Conservation (phyloP, 2,888 invertebrate genomes). For the Watsonalla cultraria region DNA sequence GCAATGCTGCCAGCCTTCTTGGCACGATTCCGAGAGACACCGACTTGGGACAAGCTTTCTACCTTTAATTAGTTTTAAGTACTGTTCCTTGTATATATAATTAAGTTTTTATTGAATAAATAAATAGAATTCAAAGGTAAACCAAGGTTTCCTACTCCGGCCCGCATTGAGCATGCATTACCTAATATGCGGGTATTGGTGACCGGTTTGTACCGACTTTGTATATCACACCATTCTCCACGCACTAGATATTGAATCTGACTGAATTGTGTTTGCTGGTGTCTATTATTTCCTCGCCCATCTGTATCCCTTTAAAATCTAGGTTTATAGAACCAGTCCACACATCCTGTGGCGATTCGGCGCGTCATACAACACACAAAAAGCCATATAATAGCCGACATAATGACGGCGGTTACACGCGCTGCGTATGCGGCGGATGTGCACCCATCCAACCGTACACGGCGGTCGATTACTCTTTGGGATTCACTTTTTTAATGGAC, state of each 20-base stretch:
- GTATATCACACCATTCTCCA: neutral
- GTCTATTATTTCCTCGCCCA: neutral
- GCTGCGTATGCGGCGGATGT: conserved; percentile 44
- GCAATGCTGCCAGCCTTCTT: too few species aligned
- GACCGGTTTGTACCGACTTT: conserved; percentile 8
- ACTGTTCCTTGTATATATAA: too few species aligned
- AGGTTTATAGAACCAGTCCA: conserved; percentile 35
- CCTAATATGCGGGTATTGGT: too few species aligned
- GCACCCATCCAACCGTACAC: conserved; percentile 25
- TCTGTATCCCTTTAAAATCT: conserved; percentile 4
- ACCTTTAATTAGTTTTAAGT: too few species aligned
- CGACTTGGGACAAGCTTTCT: too few species aligned
- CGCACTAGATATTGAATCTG: neutral
- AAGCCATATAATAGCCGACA: conserved; percentile 63
- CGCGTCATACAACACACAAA: conserved; percentile 49
- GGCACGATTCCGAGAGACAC: too few species aligned
- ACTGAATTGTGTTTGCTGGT: neutral
- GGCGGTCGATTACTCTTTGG: conserved; percentile 7
- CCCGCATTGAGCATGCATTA: too few species aligned
- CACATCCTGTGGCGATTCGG: conserved; percentile 45
- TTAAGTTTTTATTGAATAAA: too few species aligned
- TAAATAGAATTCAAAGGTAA: too few species aligned
- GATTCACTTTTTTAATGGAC: conserved; percentile 14
- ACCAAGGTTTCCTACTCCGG: too few species aligned
- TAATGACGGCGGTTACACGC: conserved; percentile 55